Base-by-base conservation (phyloP, 2,888 invertebrate genomes). In the Tiliacea citrago region DNA sequence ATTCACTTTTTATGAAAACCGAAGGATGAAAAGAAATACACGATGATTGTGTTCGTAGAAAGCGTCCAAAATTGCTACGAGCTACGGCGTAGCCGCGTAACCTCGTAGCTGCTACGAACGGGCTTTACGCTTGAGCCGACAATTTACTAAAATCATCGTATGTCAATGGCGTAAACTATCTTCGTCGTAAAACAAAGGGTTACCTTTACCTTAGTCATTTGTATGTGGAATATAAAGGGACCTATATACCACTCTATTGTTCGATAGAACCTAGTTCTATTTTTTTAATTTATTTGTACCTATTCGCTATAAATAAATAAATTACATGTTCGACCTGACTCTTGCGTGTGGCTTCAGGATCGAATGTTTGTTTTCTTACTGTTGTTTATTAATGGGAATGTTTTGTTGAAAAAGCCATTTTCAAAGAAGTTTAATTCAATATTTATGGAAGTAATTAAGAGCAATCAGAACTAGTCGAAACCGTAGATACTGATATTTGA, bases 11-110 rank as follows among this genome's bases (percentile, higher is more conserved):
- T 2, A 5, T 8, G 1, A 66, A n/a, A 66, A n/a, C 7, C 16
- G 16, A 49, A 13, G 9, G 1, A 6, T 16, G 2, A 42, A 57
- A 29, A 24, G 1, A 13, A 53, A 68, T 6, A 1, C 18, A 21
- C 42, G 29, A 21, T 35, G 29, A 29, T 29, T 2, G 13, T 45
- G 2, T 60, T 51, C 16, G 9, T 60, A n/a, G 49, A n/a, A 63
- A 47, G 2, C 10, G n/a, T 62, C 76, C n/a, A n/a, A n/a, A n/a
- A 24, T 63, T 24, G 78, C 75, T 72, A 82, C 61, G 71, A 12
- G 83, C 79, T 75, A 75, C 83, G 83, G 5, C 83, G 81, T 82
- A 81, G 79, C 57, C 51, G 49, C 68, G 65, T 77, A 53, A 62
- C 67, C n/a, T 77, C 67, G 69, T 73, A 68, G 78, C 55, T 4